Evolutionary conservation across 2,888 invertebrate species (phyloP), one percentile per base, ranked within the genome.

Genomic region (Monochamus alternatus): DNA sequence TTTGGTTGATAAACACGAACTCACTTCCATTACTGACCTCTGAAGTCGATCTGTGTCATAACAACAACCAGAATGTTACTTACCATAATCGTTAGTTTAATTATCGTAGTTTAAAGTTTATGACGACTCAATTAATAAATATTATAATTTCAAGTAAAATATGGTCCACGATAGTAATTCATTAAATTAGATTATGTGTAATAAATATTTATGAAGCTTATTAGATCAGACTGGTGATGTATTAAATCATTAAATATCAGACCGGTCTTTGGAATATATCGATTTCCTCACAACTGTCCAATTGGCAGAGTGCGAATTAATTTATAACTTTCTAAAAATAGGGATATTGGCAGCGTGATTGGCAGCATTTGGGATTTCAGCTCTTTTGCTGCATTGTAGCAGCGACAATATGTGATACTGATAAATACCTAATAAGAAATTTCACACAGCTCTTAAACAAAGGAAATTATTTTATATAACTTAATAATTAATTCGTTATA

Each of bases 191-290:
- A 8, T 12, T 9, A 32, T 32, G 30, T 7, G 31, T 52, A 52
- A 66, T 66, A 32, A 66, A 66, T 66, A 66, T 66, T 66, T 52
- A 66, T 66, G n/a, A 32, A 32, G 1, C 55, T 66, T 62, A 62
- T 62, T 62, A 62, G 38, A 43, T 52, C 38, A 47, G 3, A 8
- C 55, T 31, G 51, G n/a, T 66, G 52, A 66, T 66, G 31, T 66
- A 66, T 51, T 52, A 32, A 32, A 38, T 38, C 66, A 51, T 52
- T 66, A 66, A 52, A 38, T 32, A 52, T 38, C 38, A 38, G 38
- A 38, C 38, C 5, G 38, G 52, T 62, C 12, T 62, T 62, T 43
- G n/a, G 8, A n/a, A 43, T 43, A 38, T 62, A 62, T 62, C 14
- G n/a, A 43, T 38, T 62, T 14, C 43, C 12, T 62, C n/a, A 43